Evolutionary conservation across 30 jellyfish, hydroid and myxozoan genomes (phyloP).

Genomic region (Cassiopea xamachana): DNA sequence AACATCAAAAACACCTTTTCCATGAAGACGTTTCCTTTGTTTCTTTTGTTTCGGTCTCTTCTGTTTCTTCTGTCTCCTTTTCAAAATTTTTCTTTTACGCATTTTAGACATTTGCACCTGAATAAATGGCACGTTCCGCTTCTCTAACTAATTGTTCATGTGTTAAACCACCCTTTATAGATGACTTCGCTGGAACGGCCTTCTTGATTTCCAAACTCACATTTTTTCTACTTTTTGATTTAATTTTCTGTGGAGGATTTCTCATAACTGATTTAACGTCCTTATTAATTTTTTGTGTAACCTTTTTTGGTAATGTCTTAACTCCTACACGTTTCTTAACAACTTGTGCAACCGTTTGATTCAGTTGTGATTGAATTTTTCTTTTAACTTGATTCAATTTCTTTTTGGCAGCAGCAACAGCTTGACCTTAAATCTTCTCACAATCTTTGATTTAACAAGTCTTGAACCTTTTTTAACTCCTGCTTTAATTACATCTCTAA

Average conservation of each 20-base stretch:
- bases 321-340: background rate
- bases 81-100: background rate
- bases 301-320: background rate
- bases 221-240: background rate
- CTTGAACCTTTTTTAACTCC: background rate
- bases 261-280: background rate
- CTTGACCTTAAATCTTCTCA: background rate
- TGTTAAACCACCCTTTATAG: background rate
- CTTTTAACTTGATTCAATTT: too few species aligned
- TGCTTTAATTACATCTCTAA: too few species aligned
- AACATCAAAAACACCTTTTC: too few species aligned
- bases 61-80: background rate
- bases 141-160: background rate
- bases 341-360: background rate
- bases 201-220: background rate
- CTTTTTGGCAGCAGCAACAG: background rate
- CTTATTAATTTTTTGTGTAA: too few species aligned
- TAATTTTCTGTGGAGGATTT: background rate
- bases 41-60: background rate
- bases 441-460: background rate
- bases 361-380: background rate
- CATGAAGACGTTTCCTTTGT: background rate
- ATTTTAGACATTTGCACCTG: background rate
- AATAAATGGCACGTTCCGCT: background rate
- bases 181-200: background rate